Evolutionary conservation across 1,140 invertebrate genomes (phyloP), one percentile per base, ranked within the genome.

Genomic region (Aethina tumida): DNA sequence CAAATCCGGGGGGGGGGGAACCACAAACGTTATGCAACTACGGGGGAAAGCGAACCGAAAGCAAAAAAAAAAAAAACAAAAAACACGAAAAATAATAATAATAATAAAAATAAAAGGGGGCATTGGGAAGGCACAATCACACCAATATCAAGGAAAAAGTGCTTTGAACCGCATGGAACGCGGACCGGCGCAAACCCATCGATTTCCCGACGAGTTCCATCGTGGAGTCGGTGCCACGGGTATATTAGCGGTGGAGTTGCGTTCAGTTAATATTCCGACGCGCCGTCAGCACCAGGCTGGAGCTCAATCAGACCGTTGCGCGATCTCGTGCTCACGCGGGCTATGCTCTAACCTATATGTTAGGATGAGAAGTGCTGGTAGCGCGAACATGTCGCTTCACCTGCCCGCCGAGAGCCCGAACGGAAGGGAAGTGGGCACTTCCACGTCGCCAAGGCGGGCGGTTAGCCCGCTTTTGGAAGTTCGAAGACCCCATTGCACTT

Each of bases 381-480:
- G 26, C 17, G 50, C 42, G 48, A 28, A 17, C 30, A 71, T 71
- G 68, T 70, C 68, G 1, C 52, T 72, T 36, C 64, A 70, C 12
- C 63, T 68, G 12, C 68, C 67, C 1, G 59, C 63, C 5, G 46
- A 50, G 20, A 35, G 14, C 18, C 9, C 49, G 12, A 15, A 47
- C 30, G 45, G 64, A 58, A 5, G 58, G 47, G 40, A 69, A 65
- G 46, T 51, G 9, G 49, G 40, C 19, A 49, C 55, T 14, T 67
- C 67, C 5, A 63, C 67, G 2, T 71, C 67, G 33, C 76, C 76
- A n/a, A 64, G 75, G 41, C 66, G 75, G 35, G 75, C 76, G 0
- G 70, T 80, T 22, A 80, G 77, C 47, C 79, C 79, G 2, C 59
- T 79, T 16, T 64, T 79, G 26, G 77, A 79, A 60, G 73, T 77